Evolutionary conservation across 2,797 vertebrate species (phyloP).

Genomic region (Megaceryle alcyon): DNA sequence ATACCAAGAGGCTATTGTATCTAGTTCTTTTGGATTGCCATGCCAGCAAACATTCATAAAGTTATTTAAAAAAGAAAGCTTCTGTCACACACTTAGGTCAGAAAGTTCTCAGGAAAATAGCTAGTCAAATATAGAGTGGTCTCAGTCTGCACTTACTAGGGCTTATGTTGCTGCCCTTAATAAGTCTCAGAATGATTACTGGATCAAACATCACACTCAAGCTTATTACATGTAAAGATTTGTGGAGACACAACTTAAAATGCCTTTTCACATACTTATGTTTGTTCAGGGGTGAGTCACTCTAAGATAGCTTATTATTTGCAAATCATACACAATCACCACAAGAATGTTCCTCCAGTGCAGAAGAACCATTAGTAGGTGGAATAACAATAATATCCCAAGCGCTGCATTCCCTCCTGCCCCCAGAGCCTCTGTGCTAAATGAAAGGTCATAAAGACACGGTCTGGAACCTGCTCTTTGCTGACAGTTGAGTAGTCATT

Average conservation of each 20-base stretch:
- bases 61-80: constrained; percentile 58
- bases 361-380: neutral
- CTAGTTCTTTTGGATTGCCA: constrained; percentile 49
- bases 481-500: rapidly evolving
- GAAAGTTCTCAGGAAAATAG: constrained; percentile 61
- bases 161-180: constrained; percentile 8
- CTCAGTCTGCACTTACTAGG: neutral
- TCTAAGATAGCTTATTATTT: neutral
- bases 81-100: constrained; percentile 58
- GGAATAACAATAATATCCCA: neutral
- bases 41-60: constrained; percentile 69
- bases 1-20: constrained; percentile 70
- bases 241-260: neutral
- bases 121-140: neutral
- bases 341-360: neutral
- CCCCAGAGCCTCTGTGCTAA: neutral
- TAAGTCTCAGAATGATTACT: neutral
- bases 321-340: neutral
- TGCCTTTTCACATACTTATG: neutral
- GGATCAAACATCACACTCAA: neutral
- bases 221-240: neutral
- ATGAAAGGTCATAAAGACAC: neutral
- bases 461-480: neutral
- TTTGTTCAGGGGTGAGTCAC: constrained; percentile 3
- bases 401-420: neutral